A percentile compares a stretch with the other conserved stretches of the same genome.
These are phyloP conservation scores for Drosophila carrolli DNA, from an alignment of 1,140 invertebrate genomes.

Conservation along the genomic window DNA sequence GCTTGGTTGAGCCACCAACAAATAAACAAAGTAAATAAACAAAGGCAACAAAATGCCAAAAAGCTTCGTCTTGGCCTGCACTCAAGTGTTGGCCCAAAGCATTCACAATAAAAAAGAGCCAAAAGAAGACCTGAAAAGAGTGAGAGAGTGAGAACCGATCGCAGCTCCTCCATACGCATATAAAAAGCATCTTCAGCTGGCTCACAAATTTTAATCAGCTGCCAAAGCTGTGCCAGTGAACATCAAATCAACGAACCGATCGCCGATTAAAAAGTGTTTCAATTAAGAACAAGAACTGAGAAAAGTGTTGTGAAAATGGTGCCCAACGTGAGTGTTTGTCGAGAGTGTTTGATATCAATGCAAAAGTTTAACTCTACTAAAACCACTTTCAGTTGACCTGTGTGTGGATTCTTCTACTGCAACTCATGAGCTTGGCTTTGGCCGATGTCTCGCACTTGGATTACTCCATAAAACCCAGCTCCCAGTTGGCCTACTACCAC, in stretches of 20 bases:
- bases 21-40: conserved; percentile 38
- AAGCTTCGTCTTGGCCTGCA: conserved; percentile 44
- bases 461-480: conserved; percentile 60
- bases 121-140: conserved; percentile 11
- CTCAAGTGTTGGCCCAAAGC: conserved; percentile 26
- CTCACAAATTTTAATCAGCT: conserved; percentile 83
- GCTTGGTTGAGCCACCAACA: conserved; percentile 28
- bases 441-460: conserved; percentile 66
- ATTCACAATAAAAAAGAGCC: conserved; percentile 10
- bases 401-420: conserved; percentile 23
- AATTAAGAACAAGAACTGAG: conserved; percentile 17
- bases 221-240: conserved; percentile 70
- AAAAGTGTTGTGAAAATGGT: conserved; percentile 39
- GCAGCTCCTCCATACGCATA: conserved; percentile 51
- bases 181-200: conserved; percentile 83
- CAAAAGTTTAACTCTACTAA: conserved; percentile 18
- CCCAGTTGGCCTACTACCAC: conserved; percentile 72
- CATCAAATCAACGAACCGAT: conserved; percentile 53
- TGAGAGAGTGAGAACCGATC: conserved; percentile 41
- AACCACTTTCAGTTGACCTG: conserved; percentile 45
- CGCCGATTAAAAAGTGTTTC: neutral
- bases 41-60: conserved; percentile 52
- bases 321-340: conserved; percentile 29
- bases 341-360: neutral
- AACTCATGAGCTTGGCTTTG: conserved; percentile 13